phyloP scores from a whole-genome alignment of 2,888 invertebrate species.

The Trilocha varians region DNA sequence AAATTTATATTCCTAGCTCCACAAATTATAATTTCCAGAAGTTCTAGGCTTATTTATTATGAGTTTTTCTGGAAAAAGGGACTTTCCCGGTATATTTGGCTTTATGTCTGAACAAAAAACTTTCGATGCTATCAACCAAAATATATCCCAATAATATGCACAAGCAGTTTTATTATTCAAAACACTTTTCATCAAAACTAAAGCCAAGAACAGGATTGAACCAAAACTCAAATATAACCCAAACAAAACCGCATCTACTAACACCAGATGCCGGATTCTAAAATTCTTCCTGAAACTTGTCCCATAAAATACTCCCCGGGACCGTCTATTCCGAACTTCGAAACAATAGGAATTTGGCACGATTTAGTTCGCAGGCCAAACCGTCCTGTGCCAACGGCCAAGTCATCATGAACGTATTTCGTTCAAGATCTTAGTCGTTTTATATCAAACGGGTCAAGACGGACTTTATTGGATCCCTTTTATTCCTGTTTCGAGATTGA shows the following conservation, averaged over 20 bases:
- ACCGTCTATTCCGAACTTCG: conserved; percentile 15
- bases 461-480: conserved; percentile 2
- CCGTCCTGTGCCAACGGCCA: conserved; percentile 19
- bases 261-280: neutral
- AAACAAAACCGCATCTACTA: neutral
- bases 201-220: neutral
- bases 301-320: conserved; percentile 27
- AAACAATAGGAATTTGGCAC: conserved; percentile 32
- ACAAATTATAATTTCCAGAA: too few species aligned
- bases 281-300: conserved; percentile 18
- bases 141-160: too few species aligned
- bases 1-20: too few species aligned
- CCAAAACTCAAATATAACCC: neutral
- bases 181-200: too few species aligned
- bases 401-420: conserved; percentile 25
- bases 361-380: conserved; percentile 14
- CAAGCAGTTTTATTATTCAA: too few species aligned
- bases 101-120: too few species aligned
- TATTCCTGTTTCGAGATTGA: too few species aligned
- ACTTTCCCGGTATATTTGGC: too few species aligned
- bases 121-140: too few species aligned
- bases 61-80: too few species aligned
- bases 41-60: too few species aligned
- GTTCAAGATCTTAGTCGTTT: conserved; percentile 1
- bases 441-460: neutral